These are phyloP conservation scores for Standfussiana lucernea DNA, from an alignment of 2,888 invertebrate genomes.

Conservation along the genomic window DNA sequence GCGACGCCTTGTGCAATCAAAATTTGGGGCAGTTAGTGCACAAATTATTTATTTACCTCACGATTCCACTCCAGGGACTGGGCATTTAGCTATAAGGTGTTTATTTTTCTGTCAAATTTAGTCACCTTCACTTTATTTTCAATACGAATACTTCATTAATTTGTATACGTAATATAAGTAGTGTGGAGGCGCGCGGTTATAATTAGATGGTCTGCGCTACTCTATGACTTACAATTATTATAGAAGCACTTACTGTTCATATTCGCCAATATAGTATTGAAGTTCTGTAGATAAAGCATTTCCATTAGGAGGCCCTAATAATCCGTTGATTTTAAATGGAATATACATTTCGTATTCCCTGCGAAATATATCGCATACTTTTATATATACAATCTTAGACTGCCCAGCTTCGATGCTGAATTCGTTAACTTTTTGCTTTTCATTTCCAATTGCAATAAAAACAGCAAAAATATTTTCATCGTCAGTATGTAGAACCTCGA, in stretches of 20 bases:
- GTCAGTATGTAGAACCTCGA: constrained; percentile 80
- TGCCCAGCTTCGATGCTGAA: constrained; percentile 82
- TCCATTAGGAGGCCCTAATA: constrained; percentile 90
- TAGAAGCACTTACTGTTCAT: constrained; percentile 76
- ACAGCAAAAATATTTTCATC: constrained; percentile 85
- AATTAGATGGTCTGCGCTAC: background rate
- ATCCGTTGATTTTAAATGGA: constrained; percentile 90
- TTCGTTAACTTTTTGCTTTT: constrained; percentile 79
- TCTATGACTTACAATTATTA: background rate
- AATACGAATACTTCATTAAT: constrained; percentile 1
- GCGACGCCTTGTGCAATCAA: background rate
- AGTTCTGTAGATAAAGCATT: constrained; percentile 79
- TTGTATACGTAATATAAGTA: background rate
- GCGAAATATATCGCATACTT: constrained; percentile 82
- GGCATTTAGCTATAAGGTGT: background rate
- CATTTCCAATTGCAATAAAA: constrained; percentile 80
- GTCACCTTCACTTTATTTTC: background rate
- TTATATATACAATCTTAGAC: constrained; percentile 82
- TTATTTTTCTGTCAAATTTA: background rate
- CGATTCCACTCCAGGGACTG: too few species aligned
- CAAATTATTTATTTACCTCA: too few species aligned
- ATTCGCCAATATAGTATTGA: constrained; percentile 79
- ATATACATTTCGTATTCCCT: constrained; percentile 90
- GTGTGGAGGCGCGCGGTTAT: background rate
- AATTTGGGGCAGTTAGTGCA: background rate